Evolutionary conservation across 2,888 invertebrate genomes (phyloP).

Genomic region (Torymus texanus): DNA sequence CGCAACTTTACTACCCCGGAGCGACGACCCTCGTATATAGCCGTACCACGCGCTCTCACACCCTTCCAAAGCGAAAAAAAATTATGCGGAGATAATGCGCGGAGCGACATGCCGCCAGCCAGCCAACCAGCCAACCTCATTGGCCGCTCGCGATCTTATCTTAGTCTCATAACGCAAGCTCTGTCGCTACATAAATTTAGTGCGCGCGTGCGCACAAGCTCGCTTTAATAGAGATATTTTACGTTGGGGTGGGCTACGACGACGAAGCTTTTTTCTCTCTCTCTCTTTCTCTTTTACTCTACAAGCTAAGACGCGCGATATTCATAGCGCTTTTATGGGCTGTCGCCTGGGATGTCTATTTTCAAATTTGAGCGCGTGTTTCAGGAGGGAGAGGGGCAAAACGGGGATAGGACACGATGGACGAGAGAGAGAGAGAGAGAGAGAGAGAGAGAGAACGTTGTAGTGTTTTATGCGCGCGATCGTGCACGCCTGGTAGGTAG

Average conservation of each 20-base stretch:
- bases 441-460: too few relatives aligned
- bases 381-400: too few relatives aligned
- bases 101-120: neutral
- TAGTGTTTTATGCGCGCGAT: too few relatives aligned
- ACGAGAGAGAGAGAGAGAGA: too few relatives aligned
- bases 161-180: slow-evolving; percentile 16
- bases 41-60: too few relatives aligned
- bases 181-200: slow-evolving; percentile 43
- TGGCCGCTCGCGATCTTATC: slow-evolving; percentile 34
- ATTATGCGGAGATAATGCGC: slow-evolving; percentile 9
- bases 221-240: slow-evolving; percentile 52
- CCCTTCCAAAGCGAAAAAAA: too few relatives aligned
- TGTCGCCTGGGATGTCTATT: neutral
- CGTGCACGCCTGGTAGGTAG: too few relatives aligned
- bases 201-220: neutral
- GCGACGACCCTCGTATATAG: too few relatives aligned
- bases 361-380: slow-evolving; percentile 2
- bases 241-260: slow-evolving; percentile 5
- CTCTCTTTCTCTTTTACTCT: neutral
- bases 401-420: too few relatives aligned
- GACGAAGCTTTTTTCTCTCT: neutral
- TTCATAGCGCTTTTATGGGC: slow-evolving; percentile 38
- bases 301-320: slow-evolving; percentile 3
- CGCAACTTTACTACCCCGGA: too few relatives aligned
- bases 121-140: slow-evolving; percentile 4